Conservation (phyloP, 2,797 vertebrate genomes). For the Micropoecilia bifurca region DNA sequence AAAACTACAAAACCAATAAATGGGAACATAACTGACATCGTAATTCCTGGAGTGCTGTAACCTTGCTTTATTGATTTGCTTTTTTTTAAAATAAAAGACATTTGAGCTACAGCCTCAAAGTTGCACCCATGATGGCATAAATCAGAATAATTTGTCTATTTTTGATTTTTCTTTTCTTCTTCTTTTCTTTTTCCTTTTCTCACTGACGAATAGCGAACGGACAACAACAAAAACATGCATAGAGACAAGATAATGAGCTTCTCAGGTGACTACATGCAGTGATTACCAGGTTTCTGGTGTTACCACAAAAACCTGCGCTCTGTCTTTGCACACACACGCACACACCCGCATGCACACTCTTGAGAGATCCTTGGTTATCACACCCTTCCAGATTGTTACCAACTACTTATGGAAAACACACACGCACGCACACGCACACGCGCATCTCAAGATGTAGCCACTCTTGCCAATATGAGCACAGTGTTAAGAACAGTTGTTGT, state of each 20-base stretch:
- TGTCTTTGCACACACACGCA: constrained; percentile 41
- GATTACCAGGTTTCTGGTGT: constrained; percentile 77
- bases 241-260: constrained; percentile 74
- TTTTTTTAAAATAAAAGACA: constrained; percentile 26
- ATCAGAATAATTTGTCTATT: constrained; percentile 42
- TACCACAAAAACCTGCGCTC: constrained; percentile 65
- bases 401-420: constrained; percentile 81
- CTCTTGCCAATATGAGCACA: constrained; percentile 78
- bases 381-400: constrained; percentile 81
- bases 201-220: constrained; percentile 16
- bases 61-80: constrained; percentile 61
- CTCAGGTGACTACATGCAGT: constrained; percentile 79
- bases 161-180: constrained; percentile 28
- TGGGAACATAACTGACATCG: constrained; percentile 65
- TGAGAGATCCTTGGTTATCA: constrained; percentile 82
- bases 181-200: constrained; percentile 26
- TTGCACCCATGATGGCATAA: constrained; percentile 46
- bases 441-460: constrained; percentile 80
- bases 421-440: constrained; percentile 51
- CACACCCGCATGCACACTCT: constrained; percentile 54
- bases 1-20: constrained; percentile 56
- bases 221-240: constrained; percentile 42
- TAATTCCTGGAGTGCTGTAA: constrained; percentile 66
- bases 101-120: constrained; percentile 61
- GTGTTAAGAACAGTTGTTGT: constrained; percentile 80